Evolutionary conservation across 2,113 vertebrate species (phyloP), one percentile per base, ranked within the genome.

Genomic region (Sceloporus undulatus): DNA sequence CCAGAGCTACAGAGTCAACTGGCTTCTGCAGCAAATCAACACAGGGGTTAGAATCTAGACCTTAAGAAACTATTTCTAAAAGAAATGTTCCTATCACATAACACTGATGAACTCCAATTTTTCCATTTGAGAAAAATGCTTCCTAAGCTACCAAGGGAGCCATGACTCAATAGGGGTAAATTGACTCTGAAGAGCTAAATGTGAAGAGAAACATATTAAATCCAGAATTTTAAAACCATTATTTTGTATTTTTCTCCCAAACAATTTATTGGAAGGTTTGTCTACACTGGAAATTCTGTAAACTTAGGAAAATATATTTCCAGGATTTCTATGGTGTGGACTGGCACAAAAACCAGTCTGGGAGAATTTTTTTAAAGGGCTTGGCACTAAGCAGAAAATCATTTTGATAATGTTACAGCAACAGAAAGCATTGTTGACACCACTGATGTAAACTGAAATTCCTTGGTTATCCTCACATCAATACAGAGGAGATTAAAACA

Each of bases 391-490:
- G 84, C 65, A 85, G 59, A 52, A 86, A 86, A 83, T 14, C 29
- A 78, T 79, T 86, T 59, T 78, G 65, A 86, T 76, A 82, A 76
- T 70, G 48, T 86, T 87, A 88, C 75, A 87, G 94, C 91, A 93
- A 93, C 90, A 93, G 65, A 94, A n/a, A 92, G 94, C 92, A 91
- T 80, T 48, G 1, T 84, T 76, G 68, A 91, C 75, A 93, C 87
- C 87, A 78, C 2, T 3, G 87, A 94, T 13, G 90, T 78, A 89
- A 94, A 91, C 87, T 92, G 29, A 40, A 87, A 88, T 21, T 34
- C 42, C 86, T 14, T 85, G 89, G 87, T 59, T 84, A 48, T 77
- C 92, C 5, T 85, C 93, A 93, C 82, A 59, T 93, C 87, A 9
- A 86, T 16, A 90, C 27, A 34, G 66, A 79, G 84, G 74, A 90